Conservation (phyloP, 2,888 invertebrate genomes). For the Sylvicola cinctus region DNA sequence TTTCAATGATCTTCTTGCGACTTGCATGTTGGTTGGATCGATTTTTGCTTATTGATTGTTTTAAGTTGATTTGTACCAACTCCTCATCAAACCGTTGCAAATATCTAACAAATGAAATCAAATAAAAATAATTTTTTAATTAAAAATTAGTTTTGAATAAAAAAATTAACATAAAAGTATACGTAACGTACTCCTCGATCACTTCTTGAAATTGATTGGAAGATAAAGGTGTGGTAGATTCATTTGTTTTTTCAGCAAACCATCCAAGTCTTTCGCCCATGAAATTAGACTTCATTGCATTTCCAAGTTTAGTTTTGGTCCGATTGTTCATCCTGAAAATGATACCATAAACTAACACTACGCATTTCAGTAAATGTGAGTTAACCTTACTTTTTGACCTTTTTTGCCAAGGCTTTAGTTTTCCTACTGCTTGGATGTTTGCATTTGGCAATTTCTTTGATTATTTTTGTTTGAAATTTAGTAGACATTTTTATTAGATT, state of each 20-base stretch:
- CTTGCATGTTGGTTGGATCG: conserved; percentile 62
- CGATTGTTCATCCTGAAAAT: conserved; percentile 29
- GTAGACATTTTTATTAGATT: too few relatives aligned
- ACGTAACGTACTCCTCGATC: conserved; percentile 26
- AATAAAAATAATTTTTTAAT: too few relatives aligned
- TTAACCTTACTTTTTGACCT: conserved; percentile 35
- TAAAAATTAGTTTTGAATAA: conserved; percentile 4
- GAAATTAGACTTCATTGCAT: conserved; percentile 49
- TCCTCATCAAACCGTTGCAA: conserved; percentile 52
- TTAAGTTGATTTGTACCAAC: conserved; percentile 53
- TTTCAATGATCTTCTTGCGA: conserved; percentile 55
- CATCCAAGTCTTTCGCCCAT: conserved; percentile 58
- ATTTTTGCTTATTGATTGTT: conserved; percentile 44
- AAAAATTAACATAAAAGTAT: conserved; percentile 4
- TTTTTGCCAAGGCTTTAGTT: conserved; percentile 48
- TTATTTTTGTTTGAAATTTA: conserved; percentile 16
- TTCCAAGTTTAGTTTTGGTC: conserved; percentile 38
- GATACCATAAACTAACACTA: conserved; percentile 5
- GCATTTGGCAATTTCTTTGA: conserved; percentile 31
- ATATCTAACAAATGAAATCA: conserved; percentile 25
- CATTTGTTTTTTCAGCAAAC: conserved; percentile 47
- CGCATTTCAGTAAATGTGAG: neutral
- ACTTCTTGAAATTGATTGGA: conserved; percentile 37
- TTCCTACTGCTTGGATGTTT: conserved; percentile 77
- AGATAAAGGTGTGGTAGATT: conserved; percentile 29